These are phyloP conservation scores for Portunus trituberculatus DNA, from an alignment of 1,140 invertebrate genomes.

Conservation along the genomic window DNA sequence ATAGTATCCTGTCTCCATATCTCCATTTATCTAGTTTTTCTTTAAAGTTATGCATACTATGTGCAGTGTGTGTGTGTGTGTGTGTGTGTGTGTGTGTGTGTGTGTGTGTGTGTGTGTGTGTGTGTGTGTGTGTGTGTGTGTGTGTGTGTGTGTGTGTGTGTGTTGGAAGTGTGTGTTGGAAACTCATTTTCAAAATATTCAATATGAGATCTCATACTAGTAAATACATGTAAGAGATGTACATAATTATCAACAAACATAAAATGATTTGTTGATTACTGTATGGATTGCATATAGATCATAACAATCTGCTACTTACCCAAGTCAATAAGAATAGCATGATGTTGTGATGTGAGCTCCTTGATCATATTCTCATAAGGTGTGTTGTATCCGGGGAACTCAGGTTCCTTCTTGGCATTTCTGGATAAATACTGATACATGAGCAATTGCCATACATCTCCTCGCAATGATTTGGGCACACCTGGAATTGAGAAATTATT, in stretches of 20 bases:
- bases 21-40: too few relatives aligned
- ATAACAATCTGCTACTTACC: conserved; percentile 82
- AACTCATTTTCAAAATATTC: too few relatives aligned
- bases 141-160: too few relatives aligned
- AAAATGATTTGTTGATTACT: neutral
- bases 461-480: conserved; percentile 91
- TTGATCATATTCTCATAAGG: conserved; percentile 91
- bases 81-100: too few relatives aligned
- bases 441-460: conserved; percentile 95
- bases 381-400: conserved; percentile 86
- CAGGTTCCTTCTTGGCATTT: conserved; percentile 55
- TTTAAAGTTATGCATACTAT: too few relatives aligned
- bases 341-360: conserved; percentile 95
- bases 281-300: neutral
- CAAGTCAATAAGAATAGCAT: conserved; percentile 95
- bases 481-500: conserved; percentile 82
- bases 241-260: neutral
- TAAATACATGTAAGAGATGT: neutral
- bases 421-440: conserved; percentile 87
- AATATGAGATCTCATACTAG: too few relatives aligned
- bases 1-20: too few relatives aligned
- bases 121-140: too few relatives aligned
- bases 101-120: too few relatives aligned
- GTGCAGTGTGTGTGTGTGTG: too few relatives aligned
- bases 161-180: too few relatives aligned